Percentiles rank a stretch among this genome's conserved stretches.
phyloP scores from a whole-genome alignment of 2,113 vertebrate species.

The Varanus salvator region DNA sequence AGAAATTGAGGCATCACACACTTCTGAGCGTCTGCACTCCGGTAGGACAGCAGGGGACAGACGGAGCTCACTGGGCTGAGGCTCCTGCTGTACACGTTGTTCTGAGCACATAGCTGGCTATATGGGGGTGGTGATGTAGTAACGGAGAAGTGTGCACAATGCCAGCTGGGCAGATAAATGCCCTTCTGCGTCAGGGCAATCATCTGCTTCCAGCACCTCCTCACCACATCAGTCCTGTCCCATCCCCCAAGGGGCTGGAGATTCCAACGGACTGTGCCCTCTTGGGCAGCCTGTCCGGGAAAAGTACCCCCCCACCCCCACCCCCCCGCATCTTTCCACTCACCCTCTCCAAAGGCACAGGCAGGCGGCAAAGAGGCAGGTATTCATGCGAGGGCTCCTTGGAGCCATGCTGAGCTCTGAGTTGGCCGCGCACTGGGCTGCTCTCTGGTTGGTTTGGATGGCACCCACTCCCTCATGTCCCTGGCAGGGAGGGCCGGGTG shows the following conservation, averaged over 20 bases:
- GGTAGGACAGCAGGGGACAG: neutral
- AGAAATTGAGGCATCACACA: neutral
- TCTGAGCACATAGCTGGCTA: neutral
- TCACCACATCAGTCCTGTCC: neutral
- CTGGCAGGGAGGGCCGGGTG: constrained; percentile 20
- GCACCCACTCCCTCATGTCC: constrained; percentile 72
- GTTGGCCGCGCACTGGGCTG: constrained; percentile 36
- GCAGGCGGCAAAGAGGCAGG: constrained; percentile 61
- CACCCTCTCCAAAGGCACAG: constrained; percentile 75
- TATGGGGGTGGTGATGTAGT: neutral
- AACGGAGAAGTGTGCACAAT: neutral
- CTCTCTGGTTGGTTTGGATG: constrained; percentile 27
- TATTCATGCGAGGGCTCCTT: neutral
- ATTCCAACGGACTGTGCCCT: neutral
- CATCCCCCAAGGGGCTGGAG: neutral
- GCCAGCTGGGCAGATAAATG: neutral
- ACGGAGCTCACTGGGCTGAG: neutral
- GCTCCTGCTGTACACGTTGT: neutral
- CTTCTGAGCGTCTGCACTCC: neutral
- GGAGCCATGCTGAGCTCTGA: constrained; percentile 63
- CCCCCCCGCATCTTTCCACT: constrained; percentile 21
- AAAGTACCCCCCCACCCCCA: neutral
- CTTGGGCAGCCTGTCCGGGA: neutral
- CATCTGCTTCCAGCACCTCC: neutral
- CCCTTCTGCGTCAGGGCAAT: neutral